A percentile compares a stretch with the other conserved stretches of the same genome.
phyloP scores from a whole-genome alignment of 2,888 invertebrate genomes.

The Melieria crassipennis region DNA sequence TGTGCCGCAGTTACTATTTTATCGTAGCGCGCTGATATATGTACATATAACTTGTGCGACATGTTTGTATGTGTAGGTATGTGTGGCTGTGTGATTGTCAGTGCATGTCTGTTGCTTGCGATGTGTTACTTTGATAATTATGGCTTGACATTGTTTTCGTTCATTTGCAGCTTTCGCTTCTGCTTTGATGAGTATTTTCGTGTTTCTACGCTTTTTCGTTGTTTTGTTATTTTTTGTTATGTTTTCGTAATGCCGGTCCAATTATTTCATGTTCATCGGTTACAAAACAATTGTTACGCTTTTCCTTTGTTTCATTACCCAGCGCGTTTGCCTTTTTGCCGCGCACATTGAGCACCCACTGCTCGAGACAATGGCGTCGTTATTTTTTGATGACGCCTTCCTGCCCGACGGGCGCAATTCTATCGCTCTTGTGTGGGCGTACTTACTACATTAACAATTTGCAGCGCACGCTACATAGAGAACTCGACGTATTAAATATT shows the following conservation, averaged over 20 bases:
- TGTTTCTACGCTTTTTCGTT: not conserved
- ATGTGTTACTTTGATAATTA: constrained; percentile 28
- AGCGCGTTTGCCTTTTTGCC: not conserved
- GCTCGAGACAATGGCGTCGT: constrained; percentile 8
- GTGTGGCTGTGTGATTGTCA: not conserved
- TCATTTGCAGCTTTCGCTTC: not conserved
- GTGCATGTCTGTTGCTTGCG: not conserved
- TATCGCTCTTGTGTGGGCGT: too few relatives aligned
- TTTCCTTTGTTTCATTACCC: not conserved
- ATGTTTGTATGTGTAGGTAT: not conserved
- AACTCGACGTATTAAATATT: too few relatives aligned
- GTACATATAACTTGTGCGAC: too few relatives aligned
- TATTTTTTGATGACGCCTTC: constrained; percentile 6
- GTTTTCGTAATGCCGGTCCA: not conserved
- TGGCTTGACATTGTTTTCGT: constrained; percentile 25
- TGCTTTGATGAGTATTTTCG: not conserved
- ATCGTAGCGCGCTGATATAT: not conserved
- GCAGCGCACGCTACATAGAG: too few relatives aligned
- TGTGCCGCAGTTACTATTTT: too few relatives aligned
- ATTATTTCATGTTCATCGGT: constrained; percentile 12
- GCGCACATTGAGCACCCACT: too few relatives aligned
- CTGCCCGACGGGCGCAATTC: not conserved
- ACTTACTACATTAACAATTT: too few relatives aligned
- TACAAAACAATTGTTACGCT: constrained; percentile 5
- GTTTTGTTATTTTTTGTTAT: too few relatives aligned